Conservation (phyloP, 2,888 invertebrate genomes). For the Brassicogethes aeneus region DNA sequence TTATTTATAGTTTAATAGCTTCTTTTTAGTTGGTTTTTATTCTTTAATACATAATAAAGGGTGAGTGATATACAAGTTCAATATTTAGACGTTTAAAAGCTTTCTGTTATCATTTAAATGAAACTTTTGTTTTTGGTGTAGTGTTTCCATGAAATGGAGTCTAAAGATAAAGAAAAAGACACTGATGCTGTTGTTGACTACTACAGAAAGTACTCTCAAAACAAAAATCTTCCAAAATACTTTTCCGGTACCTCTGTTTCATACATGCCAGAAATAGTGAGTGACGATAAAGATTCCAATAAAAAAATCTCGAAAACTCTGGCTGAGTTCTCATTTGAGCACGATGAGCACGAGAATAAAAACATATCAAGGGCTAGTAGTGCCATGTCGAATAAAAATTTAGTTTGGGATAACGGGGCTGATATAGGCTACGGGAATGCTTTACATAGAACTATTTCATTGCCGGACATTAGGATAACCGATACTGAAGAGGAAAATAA, state of each 20-base stretch:
- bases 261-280: constrained; percentile 20
- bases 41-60: too few species aligned
- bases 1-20: too few species aligned
- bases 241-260: constrained; percentile 42
- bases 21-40: too few species aligned
- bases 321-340: constrained; percentile 5
- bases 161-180: not conserved
- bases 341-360: constrained; percentile 11
- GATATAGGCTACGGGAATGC: constrained; percentile 65
- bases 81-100: too few species aligned
- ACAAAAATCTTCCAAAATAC: constrained; percentile 57
- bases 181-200: constrained; percentile 45
- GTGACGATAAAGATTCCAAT: constrained; percentile 8
- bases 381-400: constrained; percentile 59
- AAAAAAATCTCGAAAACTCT: constrained; percentile 10
- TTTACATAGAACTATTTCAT: constrained; percentile 32
- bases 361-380: constrained; percentile 63
- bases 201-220: constrained; percentile 58
- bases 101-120: too few species aligned
- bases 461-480: constrained; percentile 21
- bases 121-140: too few species aligned
- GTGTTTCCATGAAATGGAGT: not conserved
- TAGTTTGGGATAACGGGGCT: constrained; percentile 84
- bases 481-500: constrained; percentile 1
- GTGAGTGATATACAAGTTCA: too few species aligned